Evolutionary conservation across 2,797 vertebrate species (phyloP), one percentile per base, ranked within the genome.

Genomic region (Prunella strophiata): DNA sequence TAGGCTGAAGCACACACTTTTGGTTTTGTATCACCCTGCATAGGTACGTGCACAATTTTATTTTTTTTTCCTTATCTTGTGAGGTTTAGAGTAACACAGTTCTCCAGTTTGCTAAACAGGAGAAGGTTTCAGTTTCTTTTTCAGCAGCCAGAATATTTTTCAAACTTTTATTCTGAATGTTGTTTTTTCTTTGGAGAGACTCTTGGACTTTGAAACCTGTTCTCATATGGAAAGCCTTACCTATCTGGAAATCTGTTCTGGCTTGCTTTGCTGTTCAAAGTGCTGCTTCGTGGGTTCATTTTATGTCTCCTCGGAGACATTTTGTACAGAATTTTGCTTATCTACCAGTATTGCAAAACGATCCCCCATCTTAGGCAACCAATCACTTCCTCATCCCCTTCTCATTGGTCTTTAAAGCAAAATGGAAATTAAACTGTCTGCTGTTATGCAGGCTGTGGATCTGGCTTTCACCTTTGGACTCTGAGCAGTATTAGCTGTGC

Each of bases 61-160:
- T 51, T 81, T 55, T 59, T 8, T 65, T 54, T 65, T 71, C 34
- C 51, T 84, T 7, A 2, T 40, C 36, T 57, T 86, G 22, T 26
- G 42, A 21, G 0, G 2, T 45, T 48, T 75, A 48, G 22, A 68
- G 32, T 40, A 88, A 83, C 36, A 81, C 1, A 72, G 1, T 90
- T 84, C n/a, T 81, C 50, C 68, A 27, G 29, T 42, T 26, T 84
- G 76, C 26, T 88, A 48, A 32, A 79, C 70, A 61, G 74, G 50
- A 54, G 42, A 71, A 18, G 47, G 51, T 96, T 96, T 96, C 88
- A 43, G 91, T 96, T 96, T 95, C 85, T 61, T 93, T 96, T 93
- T 87, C 52, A 65, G 55, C 11, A 68, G 58, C 29, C 75, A 72
- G 85, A 54, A 83, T 40, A 34, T 72, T 77, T 88, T 77, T 66